These are phyloP conservation scores for Orthosia cruda DNA, from an alignment of 2,888 invertebrate species.

Conservation along the genomic window DNA sequence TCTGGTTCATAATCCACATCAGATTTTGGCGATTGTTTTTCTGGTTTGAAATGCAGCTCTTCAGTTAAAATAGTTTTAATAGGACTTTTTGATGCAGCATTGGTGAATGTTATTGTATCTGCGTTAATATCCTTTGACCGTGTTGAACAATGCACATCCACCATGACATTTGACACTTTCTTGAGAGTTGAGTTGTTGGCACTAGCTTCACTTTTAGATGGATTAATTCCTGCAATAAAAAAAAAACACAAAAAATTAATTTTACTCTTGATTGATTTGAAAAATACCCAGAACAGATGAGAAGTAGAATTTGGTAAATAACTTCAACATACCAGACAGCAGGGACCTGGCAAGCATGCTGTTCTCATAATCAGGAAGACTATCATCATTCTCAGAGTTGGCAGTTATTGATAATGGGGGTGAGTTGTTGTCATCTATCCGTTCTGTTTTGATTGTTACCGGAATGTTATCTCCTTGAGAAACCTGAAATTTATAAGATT, in stretches of 20 bases:
- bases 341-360: slow-evolving; percentile 91
- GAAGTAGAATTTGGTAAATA: not conserved
- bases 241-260: not conserved
- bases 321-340: slow-evolving; percentile 83
- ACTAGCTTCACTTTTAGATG: slow-evolving; percentile 86
- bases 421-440: slow-evolving; percentile 82
- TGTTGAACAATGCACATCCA: slow-evolving; percentile 78
- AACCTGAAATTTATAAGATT: slow-evolving; percentile 69
- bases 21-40: slow-evolving; percentile 88
- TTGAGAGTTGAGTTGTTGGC: slow-evolving; percentile 81
- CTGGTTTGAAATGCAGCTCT: slow-evolving; percentile 85
- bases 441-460: slow-evolving; percentile 86
- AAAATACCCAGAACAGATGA: not conserved
- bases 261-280: too few species aligned
- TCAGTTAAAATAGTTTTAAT: slow-evolving; percentile 79
- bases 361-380: slow-evolving; percentile 90
- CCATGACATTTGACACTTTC: slow-evolving; percentile 79
- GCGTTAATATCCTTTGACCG: slow-evolving; percentile 82
- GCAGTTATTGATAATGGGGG: slow-evolving; percentile 76
- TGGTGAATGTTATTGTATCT: slow-evolving; percentile 79
- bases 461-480: slow-evolving; percentile 83
- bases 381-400: slow-evolving; percentile 87
- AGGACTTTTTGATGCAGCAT: slow-evolving; percentile 83
- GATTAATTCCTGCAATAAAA: slow-evolving; percentile 86
- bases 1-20: slow-evolving; percentile 90